A percentile compares a stretch with the other conserved stretches of the same genome.
phyloP scores from a whole-genome alignment of 2,888 invertebrate species.

The Dryobota labecula region DNA sequence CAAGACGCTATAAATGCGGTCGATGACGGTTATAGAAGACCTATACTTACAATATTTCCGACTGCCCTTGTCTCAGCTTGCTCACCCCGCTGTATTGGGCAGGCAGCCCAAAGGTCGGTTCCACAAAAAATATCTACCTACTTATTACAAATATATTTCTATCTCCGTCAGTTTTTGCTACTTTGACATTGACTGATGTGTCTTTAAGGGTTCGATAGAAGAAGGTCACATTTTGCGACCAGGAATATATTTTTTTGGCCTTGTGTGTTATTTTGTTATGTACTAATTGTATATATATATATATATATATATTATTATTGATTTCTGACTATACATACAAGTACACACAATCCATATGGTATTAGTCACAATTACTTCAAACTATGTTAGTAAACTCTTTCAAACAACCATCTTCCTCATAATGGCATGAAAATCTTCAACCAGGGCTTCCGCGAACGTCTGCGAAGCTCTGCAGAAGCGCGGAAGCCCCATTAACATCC shows the following conservation, averaged over 20 bases:
- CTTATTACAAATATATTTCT: constrained; percentile 60
- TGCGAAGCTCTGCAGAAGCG: no score
- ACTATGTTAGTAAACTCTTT: no score
- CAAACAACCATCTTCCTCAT: no score
- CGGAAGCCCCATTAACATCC: no score
- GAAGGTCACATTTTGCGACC: constrained; percentile 41
- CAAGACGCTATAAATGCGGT: background rate
- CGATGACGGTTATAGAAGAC: background rate
- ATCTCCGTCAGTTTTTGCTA: constrained; percentile 65
- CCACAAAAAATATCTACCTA: constrained; percentile 48
- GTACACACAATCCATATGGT: no score
- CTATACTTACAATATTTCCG: background rate
- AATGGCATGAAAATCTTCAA: no score
- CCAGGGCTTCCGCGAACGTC: no score
- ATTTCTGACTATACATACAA: no score
- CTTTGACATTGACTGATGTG: constrained; percentile 72
- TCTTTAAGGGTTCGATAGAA: constrained; percentile 52
- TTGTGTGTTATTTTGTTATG: constrained; percentile 17
- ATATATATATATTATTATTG: no score
- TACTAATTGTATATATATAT: no score
- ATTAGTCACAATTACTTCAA: no score
- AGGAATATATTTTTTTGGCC: constrained; percentile 27
- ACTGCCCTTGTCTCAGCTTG: background rate
- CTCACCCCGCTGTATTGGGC: background rate
- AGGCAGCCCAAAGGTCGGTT: background rate